Conservation (phyloP, 2,797 vertebrate species). For the Hyperoplus lanceolatus region DNA sequence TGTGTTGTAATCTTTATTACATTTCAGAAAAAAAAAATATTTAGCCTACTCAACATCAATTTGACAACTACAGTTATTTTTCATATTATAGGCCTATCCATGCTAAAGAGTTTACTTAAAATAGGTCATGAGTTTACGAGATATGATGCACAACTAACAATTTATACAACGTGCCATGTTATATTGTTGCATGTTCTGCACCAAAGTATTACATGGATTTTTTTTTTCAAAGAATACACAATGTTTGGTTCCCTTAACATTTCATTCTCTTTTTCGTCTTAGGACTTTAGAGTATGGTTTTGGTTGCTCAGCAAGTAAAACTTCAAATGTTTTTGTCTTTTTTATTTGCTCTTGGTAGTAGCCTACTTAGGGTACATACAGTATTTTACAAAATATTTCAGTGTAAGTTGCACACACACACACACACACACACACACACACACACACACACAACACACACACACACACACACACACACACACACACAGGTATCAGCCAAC, state of each 20-base stretch:
- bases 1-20: background rate
- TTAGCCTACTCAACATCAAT: background rate
- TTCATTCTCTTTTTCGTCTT: slow-evolving; percentile 13
- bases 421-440: slow-evolving; percentile 22
- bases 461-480: background rate
- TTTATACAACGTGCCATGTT: too few relatives aligned
- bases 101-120: background rate
- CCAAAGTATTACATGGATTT: too few relatives aligned
- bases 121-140: background rate
- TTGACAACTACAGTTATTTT: background rate
- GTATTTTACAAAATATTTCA: slow-evolving; percentile 29
- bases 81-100: background rate
- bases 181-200: too few relatives aligned
- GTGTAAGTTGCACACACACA: slow-evolving; percentile 19
- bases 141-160: background rate
- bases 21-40: too few relatives aligned
- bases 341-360: slow-evolving; percentile 1
- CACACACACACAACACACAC: background rate
- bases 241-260: slow-evolving; percentile 4
- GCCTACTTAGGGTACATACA: background rate
- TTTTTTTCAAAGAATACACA: background rate
- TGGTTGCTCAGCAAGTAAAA: slow-evolving; percentile 13
- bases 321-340: slow-evolving; percentile 17
- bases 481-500: slow-evolving; percentile 11
- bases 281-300: background rate